phyloP scores from a whole-genome alignment of 1,140 invertebrate genomes.

The Zaprionus capensis region DNA sequence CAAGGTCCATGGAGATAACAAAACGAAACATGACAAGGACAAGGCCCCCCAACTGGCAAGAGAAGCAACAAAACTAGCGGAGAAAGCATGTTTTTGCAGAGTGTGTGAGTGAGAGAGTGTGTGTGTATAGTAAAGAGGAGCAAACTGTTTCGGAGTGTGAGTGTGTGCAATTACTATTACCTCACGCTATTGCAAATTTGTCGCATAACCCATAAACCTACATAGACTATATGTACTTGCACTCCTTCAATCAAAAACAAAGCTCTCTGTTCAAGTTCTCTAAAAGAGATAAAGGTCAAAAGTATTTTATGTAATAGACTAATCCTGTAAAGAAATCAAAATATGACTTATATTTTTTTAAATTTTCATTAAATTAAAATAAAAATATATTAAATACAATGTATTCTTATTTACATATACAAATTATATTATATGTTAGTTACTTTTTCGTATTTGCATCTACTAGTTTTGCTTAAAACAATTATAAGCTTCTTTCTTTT shows the following conservation, averaged over 20 bases:
- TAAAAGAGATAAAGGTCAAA: no score
- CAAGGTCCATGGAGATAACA: constrained; percentile 59
- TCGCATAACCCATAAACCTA: constrained; percentile 5
- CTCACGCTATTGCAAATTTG: not conserved
- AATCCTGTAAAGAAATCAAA: no score
- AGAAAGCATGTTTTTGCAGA: not conserved
- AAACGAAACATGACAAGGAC: constrained; percentile 75
- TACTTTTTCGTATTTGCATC: no score
- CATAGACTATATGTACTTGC: not conserved
- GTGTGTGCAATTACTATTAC: constrained; percentile 8
- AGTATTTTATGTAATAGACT: no score
- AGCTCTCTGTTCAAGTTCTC: no score
- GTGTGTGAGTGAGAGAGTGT: not conserved
- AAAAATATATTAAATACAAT: no score
- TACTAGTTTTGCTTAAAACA: no score
- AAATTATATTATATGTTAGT: not conserved
- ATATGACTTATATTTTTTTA: no score
- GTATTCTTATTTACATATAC: no score
- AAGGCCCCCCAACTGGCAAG: constrained; percentile 48
- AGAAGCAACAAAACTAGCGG: constrained; percentile 14
- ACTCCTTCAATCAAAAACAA: not conserved
- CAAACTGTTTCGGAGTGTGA: not conserved
- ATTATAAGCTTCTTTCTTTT: not conserved
- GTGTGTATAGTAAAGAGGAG: not conserved
- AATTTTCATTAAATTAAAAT: no score